Percentiles rank a stretch among this genome's conserved stretches.
Evolutionary conservation across 2,797 vertebrate genomes (phyloP).

Genomic region (Helicolenus hilgendorfi): DNA sequence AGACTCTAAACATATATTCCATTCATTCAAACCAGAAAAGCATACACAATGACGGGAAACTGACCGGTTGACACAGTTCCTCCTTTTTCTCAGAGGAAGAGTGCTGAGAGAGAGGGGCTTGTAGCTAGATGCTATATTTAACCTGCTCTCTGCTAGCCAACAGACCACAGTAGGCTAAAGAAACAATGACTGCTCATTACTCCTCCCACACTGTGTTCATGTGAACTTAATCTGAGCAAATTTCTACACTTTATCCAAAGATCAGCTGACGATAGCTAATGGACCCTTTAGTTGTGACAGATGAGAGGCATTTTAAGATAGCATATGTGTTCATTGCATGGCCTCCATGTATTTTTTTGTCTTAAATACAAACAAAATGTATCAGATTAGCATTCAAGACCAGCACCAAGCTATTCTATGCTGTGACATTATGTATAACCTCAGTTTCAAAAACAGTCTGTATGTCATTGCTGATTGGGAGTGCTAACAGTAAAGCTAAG

Average conservation of each 20-base stretch:
- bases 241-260: not conserved
- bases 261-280: not conserved
- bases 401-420: not conserved
- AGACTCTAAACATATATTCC: not conserved
- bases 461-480: not conserved
- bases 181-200: conserved; percentile 35
- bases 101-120: conserved; percentile 9
- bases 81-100: conserved; percentile 75
- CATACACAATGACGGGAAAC: conserved; percentile 72
- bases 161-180: not conserved
- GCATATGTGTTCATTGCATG: not conserved
- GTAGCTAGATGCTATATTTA: conserved; percentile 64
- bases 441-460: not conserved
- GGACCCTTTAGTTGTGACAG: not conserved
- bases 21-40: not conserved
- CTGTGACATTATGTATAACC: not conserved
- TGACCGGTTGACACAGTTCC: conserved; percentile 70
- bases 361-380: not conserved
- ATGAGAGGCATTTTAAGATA: not conserved
- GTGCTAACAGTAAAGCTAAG: not conserved
- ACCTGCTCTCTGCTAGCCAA: not conserved
- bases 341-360: not conserved
- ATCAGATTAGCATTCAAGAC: not conserved
- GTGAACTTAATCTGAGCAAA: not conserved
- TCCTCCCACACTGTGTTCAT: not conserved